Base-by-base conservation (phyloP, 2,888 invertebrate species). In the Gymnosoma rotundatum region DNA sequence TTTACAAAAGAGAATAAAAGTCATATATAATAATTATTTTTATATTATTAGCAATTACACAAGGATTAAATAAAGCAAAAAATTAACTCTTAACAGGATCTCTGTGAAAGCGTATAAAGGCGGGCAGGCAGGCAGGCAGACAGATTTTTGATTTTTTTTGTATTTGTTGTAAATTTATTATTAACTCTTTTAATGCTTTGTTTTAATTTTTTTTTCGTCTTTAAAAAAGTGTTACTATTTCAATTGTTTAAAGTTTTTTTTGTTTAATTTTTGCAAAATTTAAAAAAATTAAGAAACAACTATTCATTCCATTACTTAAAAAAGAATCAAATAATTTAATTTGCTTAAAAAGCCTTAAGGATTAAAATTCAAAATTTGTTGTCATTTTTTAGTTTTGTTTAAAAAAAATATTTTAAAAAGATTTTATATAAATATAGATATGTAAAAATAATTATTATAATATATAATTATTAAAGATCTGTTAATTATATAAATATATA, bases 401-500 rank as follows among this genome's bases (percentile, higher is more conserved):
- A 52, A 60, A n/a, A n/a, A 32, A 45, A 25, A 50, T 52, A 48
- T 18, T 63, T 48, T 25, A 58, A 48, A 21, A 42, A 20, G 21
- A 63, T 14, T 36, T 52, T 10, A 66, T 32, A 78, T n/a, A 36
- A 32, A 42, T 58, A 56, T 52, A 66, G 66, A 75, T 66, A 36
- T 60, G 48, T 52, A 70, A 61, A 80, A 69, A 73, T 18, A 56
- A 58, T 64, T 58, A 64, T 54, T 36, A 64, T 63, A 36, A 60
- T 50, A 56, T 25, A 75, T 73, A 67, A 52, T 48, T 36, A 80
- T 61, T 38, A 48, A 79, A 83, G 60, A 84, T 73, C 84, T 84
- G 84, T 84, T 84, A 78, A 81, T 84, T 84, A 84, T 78, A 83
- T 61, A 79, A n/a, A 63, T 72, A 78, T 54, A 75, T 58, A 83